These are phyloP conservation scores for Oryctolagus cuniculus DNA, from an alignment of 2,113 vertebrate species.

Conservation along the genomic window mOryCun1.1 NC_091438.1:113425001-113425500, in stretches of 20 bases:
- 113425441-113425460: too few relatives aligned
- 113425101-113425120: not conserved
- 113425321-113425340: not conserved
- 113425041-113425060: not conserved
- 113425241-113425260: not conserved
- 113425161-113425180: not conserved
- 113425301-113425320: not conserved
- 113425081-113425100: constrained; percentile 25
- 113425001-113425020: not conserved
- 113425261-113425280: not conserved
- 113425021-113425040: not conserved
- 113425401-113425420: too few relatives aligned
- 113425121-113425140: not conserved
- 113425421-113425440: too few relatives aligned
- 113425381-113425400: too few relatives aligned
- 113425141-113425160: not conserved
- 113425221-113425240: not conserved
- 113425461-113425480: too few relatives aligned
- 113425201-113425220: not conserved
- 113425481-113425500: too few relatives aligned
- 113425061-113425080: not conserved
- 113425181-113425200: not conserved
- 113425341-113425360: not conserved
- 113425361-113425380: not conserved
- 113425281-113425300: not conserved